Base-by-base conservation (phyloP, 2,113 vertebrate species). In the Pteruthius melanotis region DNA sequence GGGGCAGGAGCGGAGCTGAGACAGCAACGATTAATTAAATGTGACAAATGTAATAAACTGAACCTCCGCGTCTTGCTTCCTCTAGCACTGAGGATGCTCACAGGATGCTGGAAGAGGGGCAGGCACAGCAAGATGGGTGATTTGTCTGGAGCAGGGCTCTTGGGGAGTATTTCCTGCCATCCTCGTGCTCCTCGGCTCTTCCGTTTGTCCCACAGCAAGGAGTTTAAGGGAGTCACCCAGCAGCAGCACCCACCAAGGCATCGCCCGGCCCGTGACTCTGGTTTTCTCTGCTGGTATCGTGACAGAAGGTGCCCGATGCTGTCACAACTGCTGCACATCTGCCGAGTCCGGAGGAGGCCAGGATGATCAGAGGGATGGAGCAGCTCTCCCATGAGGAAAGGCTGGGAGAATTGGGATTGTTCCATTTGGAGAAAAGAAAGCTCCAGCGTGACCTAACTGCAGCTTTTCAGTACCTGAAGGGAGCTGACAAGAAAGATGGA, bases 31-130 rank as follows among this genome's bases (percentile, higher is more conserved):
- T 9, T 24, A 4, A 40, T 44, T 44, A 44, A 44, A 44, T 17
- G 42, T 3, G 6, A 7, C 16, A 3, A 1, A 4, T 3, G 15
- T 6, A 9, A 66, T 7, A 6, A 10, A 26, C 16, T 2, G 40
- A 53, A 21, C 27, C 28, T 22, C 40, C 9, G 2, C 4, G 7
- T 35, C 53, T 15, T 4, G 2, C 5, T 22, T 50, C 65, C 19
- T 35, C 7, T 6, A 11, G 35, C 39, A 2, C 18, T 2, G 31
- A 26, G 42, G 40, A 42, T 6, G 23, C 8, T 79, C 14, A 18
- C 15, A 33, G 6, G 9, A 28, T 27, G 50, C 27, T n/a, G 56
- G 22, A 52, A 28, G 44, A 69, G 49, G 17, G 28, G 9, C 39
- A 23, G 31, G 10, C 35, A 19, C 65, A 8, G 65, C 37, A 6